Base-by-base conservation (phyloP, 2,113 vertebrate species). In the Ceyx melanurus region DNA sequence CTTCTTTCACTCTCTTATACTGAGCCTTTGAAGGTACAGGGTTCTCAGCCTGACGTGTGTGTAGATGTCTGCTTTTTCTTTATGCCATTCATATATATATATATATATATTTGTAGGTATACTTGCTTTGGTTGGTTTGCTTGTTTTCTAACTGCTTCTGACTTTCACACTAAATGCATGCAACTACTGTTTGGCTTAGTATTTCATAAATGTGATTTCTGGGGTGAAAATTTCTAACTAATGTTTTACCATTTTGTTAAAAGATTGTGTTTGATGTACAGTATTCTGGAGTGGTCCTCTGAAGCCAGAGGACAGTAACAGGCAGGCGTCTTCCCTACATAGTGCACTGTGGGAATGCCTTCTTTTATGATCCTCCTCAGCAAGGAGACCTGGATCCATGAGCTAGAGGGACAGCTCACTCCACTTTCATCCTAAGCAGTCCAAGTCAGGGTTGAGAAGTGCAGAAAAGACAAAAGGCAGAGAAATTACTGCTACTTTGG, bases 101-200 rank as follows among this genome's bases (percentile, higher is more conserved):
- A 31, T 35, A 58, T 51, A 45, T 90, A 65, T 92, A 68, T 96
- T 82, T 93, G 60, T 82, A 95, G 85, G 65, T 96, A 77, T 89
- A 93, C 88, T 92, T 90, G 90, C 96, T 97, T 96, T 95, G 92
- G 77, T 97, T 96, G 88, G 81, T 96, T 97, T 96, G 95, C 97
- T 96, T 95, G 86, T 92, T 90, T 86, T 94, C 95, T 96, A 96
- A 96, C 96, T 0, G 95, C 97, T 96, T 97, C 95, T 95, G 94
- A 97, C 95, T 96, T 97, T 94, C 95, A 95, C 94, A 95, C 95
- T 96, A 97, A 97, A 80, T 96, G 97, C 97, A 97, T 97, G 97
- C 93, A 92, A 72, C 85, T 92, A 81, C 60, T 92, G 91, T 71
- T 94, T 94, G 89, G 89, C 86, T 96, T 96, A 82, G 83, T 95